phyloP scores from a whole-genome alignment of 2,888 invertebrate species.

The Conomelus anceps region DNA sequence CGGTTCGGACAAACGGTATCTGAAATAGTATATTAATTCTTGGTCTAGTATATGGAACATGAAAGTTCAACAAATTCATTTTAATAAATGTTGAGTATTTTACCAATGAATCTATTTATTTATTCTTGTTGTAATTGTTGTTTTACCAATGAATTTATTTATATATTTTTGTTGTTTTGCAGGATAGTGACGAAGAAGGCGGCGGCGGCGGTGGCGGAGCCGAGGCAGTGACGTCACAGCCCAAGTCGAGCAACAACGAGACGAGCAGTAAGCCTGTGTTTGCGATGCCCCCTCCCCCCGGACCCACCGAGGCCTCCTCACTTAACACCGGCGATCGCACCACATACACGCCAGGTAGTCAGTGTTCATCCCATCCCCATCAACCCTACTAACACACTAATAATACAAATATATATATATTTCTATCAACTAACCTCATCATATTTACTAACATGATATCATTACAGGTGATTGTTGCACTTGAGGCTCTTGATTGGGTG shows the following conservation, averaged over 20 bases:
- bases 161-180: neutral
- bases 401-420: too few relatives aligned
- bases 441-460: too few relatives aligned
- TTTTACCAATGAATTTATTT: neutral
- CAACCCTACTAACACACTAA: neutral
- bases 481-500: too few relatives aligned
- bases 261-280: conserved; percentile 51
- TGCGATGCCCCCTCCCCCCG: conserved; percentile 54
- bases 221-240: conserved; percentile 44
- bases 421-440: neutral
- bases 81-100: too few relatives aligned
- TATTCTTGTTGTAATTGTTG: conserved; percentile 18
- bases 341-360: conserved; percentile 46
- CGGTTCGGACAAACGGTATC: too few relatives aligned
- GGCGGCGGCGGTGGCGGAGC: conserved; percentile 43
- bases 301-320: conserved; percentile 57
- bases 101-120: neutral
- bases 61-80: too few relatives aligned
- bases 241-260: conserved; percentile 44
- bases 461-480: too few relatives aligned
- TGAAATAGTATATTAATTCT: too few relatives aligned
- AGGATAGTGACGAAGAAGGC: conserved; percentile 36
- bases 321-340: conserved; percentile 52
- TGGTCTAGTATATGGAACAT: too few relatives aligned
- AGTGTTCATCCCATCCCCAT: conserved; percentile 20